Base-by-base conservation (phyloP, 2,888 invertebrate genomes). In the Brenthis hecate region DNA sequence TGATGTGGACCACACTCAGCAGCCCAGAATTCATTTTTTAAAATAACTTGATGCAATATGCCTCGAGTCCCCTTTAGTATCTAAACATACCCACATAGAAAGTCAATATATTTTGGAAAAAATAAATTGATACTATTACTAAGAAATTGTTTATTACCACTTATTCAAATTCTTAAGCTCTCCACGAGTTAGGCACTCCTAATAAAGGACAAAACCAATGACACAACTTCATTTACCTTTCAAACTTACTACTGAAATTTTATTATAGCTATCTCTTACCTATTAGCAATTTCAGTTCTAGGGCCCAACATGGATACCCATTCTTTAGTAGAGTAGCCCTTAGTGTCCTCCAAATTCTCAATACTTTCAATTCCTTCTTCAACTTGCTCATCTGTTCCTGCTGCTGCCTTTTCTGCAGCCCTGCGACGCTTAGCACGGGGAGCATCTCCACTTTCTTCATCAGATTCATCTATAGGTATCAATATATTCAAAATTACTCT, bases 251-350 rank as follows among this genome's bases (percentile, higher is more conserved):
- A 13, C 8, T 2, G 13, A 14, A 16, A n/a, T 16, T 16, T n/a
- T 53, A n/a, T 53, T 53, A 8, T 16, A 16, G 32, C 23, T 14
- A 50, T 48, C 51, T 60, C 53, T 69, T 70, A 92, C 81, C 98
- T 95, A 88, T 99, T 99, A 68, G 97, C 96, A 76, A 99, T 99
- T 93, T 99, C 99, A 13, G 98, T 98, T 65, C 97, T 95, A 0
- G 99, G 99, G 1, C 98, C 99, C 76, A 98, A 91, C 97, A 99
- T 98, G 66, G 96, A 95, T 0, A 99, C 99, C 98, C 99, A 99
- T 80, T 99, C 99, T 79, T 97, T 96, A 2, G 98, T 96, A 0
- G 97, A 94, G 82, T 99, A 96, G 0, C 99, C 99, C 83, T 99
- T 98, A 6, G 98, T 99, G 80, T 99, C 99, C 85, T 99, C 99